Conservation (phyloP, 2,888 invertebrate genomes). For the Apotomis capreana region DNA sequence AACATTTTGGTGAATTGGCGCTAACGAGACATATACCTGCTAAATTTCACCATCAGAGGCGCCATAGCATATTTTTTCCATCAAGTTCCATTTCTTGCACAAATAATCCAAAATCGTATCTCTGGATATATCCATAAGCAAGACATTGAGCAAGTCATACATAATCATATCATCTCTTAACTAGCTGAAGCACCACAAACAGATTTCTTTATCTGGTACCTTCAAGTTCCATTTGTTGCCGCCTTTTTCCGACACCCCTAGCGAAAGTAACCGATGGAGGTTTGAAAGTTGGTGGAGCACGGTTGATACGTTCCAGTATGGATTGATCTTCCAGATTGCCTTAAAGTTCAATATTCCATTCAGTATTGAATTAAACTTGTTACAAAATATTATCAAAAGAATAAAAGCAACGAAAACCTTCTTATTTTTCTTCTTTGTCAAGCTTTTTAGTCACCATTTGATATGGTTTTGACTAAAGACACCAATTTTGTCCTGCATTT, state of each 20-base stretch:
- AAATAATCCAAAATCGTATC: no score
- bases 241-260: constrained; percentile 13
- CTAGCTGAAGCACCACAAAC: not conserved
- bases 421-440: not conserved
- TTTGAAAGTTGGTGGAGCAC: constrained; percentile 7
- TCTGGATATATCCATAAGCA: not conserved
- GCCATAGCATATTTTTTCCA: not conserved
- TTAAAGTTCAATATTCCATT: constrained; percentile 1
- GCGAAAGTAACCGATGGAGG: not conserved
- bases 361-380: not conserved
- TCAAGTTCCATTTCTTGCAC: constrained; percentile 6
- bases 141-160: no score
- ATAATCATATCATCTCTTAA: no score
- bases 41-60: no score
- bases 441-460: not conserved
- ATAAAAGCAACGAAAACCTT: not conserved
- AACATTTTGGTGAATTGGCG: not conserved
- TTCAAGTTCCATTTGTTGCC: constrained; percentile 8
- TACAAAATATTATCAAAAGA: not conserved
- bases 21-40: not conserved
- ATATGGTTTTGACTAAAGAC: constrained; percentile 16
- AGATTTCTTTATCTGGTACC: not conserved
- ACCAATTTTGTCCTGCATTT: no score
- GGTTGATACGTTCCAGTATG: constrained; percentile 3
- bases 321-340: not conserved